Percentiles rank a stretch among this genome's conserved stretches.
Evolutionary conservation across 2,797 vertebrate species (phyloP).

Genomic region (Lutjanus campechanus): DNA sequence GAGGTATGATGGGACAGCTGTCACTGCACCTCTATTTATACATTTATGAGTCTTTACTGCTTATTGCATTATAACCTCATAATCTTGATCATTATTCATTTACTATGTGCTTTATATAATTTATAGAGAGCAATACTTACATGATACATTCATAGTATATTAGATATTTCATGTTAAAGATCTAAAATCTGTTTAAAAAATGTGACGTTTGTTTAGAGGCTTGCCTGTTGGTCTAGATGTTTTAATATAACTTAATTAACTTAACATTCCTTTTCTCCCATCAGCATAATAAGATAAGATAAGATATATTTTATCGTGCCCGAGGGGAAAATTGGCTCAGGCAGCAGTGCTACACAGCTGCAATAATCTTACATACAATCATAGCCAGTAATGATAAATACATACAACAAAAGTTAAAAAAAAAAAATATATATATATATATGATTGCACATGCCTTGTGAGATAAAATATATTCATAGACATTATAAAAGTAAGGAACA

Average conservation of each 20-base stretch:
- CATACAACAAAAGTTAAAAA: too few species aligned
- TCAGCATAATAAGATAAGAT: not conserved
- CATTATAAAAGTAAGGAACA: not conserved
- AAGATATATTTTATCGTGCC: too few species aligned
- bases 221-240: not conserved
- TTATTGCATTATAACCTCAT: not conserved
- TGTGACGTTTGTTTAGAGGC: not conserved
- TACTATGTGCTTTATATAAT: not conserved
- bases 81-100: not conserved
- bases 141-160: too few species aligned
- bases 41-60: not conserved
- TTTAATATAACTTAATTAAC: not conserved
- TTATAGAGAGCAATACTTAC: not conserved
- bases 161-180: not conserved
- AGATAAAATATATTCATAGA: too few species aligned
- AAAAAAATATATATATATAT: too few species aligned
- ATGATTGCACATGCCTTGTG: too few species aligned
- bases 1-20: slow-evolving; percentile 78
- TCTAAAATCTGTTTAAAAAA: not conserved
- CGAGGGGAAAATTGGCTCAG: too few species aligned
- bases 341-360: too few species aligned
- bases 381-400: too few species aligned
- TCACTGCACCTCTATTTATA: too few species aligned
- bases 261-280: not conserved
- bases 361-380: too few species aligned